Base-by-base conservation (phyloP, 2,888 invertebrate genomes). In the Amphipyra berbera region DNA sequence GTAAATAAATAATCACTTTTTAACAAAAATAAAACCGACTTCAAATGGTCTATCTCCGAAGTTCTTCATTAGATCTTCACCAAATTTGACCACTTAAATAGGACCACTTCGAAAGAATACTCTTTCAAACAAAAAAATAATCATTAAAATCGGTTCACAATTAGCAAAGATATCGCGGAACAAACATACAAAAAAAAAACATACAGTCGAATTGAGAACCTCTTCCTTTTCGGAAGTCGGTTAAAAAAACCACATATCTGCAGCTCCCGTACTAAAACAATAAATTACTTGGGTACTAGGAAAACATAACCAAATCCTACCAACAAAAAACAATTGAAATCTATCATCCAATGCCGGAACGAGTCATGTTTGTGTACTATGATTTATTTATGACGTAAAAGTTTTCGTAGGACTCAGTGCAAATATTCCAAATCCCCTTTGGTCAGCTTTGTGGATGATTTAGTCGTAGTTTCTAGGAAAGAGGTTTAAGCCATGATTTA, bases 271-370 rank as follows among this genome's bases (percentile, higher is more conserved):
- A 35, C 8, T 9, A n/a, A 48, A 15, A n/a, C 40, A 10, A 72
- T 67, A 61, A 55, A 73, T 73, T 12, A 40, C 9, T 40, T 30
- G n/a, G n/a, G 12, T 41, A 50, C 42, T 14, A 41, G 27, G 35
- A 49, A 49, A 67, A 53, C 15, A 47, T 13, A 49, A 41, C 8
- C 1, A 30, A 52, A 21, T 41, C n/a, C n/a, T 15, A 33, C 10
- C 1, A 58, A 54, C 30, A 60, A 72, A 68, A 65, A 67, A 69
- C 48, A 73, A 68, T 68, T 41, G 57, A 55, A 57, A 68, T 68
- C 62, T 62, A 54, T 62, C 74, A 73, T 68, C 44, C 50, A 6
- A 47, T 35, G 13, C 21, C 49, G 35, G 46, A 54, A 49, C 35
- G 7, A 58, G 37, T 71, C 63, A 55, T 58, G 60, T 74, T 49